Conservation (phyloP, 92 coral and sea anemone genomes). For the Paramuricea clavata region DNA sequence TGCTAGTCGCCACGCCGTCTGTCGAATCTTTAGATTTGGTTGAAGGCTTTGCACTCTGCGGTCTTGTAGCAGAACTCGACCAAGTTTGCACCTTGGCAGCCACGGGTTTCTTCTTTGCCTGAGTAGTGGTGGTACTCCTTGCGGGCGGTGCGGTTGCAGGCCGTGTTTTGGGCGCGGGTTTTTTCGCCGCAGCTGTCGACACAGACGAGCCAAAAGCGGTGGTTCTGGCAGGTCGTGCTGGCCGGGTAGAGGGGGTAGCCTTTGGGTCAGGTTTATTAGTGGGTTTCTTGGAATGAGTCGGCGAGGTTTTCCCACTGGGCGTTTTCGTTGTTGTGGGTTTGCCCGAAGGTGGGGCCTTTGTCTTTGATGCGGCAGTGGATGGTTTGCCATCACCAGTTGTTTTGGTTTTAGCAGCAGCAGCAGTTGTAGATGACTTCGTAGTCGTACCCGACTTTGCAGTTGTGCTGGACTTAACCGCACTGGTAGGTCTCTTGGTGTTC, state of each 20-base stretch:
- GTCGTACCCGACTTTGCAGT: not conserved
- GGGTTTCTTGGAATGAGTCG: not conserved
- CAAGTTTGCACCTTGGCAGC: slow-evolving; percentile 38
- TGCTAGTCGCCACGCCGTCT: slow-evolving; percentile 20
- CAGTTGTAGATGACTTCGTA: not conserved
- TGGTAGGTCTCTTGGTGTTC: not conserved
- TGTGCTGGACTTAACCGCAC: slow-evolving; percentile 7
- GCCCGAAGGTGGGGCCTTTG: not conserved
- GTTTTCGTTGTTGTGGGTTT: not conserved
- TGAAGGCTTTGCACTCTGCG: slow-evolving; percentile 21
- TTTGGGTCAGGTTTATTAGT: slow-evolving; percentile 8
- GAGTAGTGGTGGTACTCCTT: slow-evolving; percentile 5
- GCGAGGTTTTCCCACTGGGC: not conserved
- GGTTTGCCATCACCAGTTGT: not conserved
- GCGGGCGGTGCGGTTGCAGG: slow-evolving; percentile 45
- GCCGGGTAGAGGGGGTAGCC: not conserved
- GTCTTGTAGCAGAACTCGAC: slow-evolving; percentile 19
- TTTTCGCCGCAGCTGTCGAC: not conserved
- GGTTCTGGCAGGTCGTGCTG: slow-evolving; percentile 7
- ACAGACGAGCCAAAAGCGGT: slow-evolving; percentile 6
- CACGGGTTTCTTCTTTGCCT: slow-evolving; percentile 30
- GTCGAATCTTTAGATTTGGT: slow-evolving; percentile 18
- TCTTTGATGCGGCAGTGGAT: not conserved
- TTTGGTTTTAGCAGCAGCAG: not conserved
- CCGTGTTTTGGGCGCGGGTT: not conserved